Base-by-base conservation (phyloP, 2,797 vertebrate genomes). In the Centroberyx gerrardi region DNA sequence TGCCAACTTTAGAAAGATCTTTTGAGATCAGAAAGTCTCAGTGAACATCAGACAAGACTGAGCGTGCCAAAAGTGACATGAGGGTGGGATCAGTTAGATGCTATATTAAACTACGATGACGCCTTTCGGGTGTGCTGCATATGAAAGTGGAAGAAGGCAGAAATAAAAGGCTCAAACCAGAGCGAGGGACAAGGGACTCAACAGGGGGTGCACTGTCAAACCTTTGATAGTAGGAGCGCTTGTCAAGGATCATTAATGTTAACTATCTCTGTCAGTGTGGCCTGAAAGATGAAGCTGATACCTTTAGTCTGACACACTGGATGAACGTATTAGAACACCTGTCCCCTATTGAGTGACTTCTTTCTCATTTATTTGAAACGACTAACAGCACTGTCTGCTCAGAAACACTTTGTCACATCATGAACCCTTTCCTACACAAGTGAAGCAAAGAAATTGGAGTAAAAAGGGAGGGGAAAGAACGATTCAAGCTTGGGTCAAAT, bases 61-160 rank as follows among this genome's bases (percentile, higher is more conserved):
- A 74, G 63, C 76, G 68, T 70, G 90, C 82, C 67, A 87, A 88
- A 87, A 86, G 75, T 88, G 86, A 89, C 82, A 90, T 78, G 84
- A 89, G 67, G 72, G 79, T 68, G n/a, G 77, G 84, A 86, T 89
- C 76, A 77, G 77, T 58, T 44, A 40, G 46, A 1, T 67, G 75
- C 87, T 92, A 91, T 82, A 80, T 86, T 84, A 91, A 89, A 56
- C 81, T 8, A 18, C 0, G 22, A 76, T 93, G 91, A 92, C 82
- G 86, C 58, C 22, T 82, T 70, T 64, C 27, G 46, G 62, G 58
- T 80, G 84, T 85, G 86, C 88, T 84, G 79, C 64, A 77, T 67
- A 64, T 65, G 56, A 36, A 44, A 40, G 31, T 46, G 60, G 67
- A 67, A 12, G 14, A 40, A 51, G 33, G 17, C 36, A 80, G 33